A percentile compares a stretch with the other conserved stretches of the same genome.
Conservation (phyloP, 2,888 invertebrate species). For the Patella caerulea region DNA sequence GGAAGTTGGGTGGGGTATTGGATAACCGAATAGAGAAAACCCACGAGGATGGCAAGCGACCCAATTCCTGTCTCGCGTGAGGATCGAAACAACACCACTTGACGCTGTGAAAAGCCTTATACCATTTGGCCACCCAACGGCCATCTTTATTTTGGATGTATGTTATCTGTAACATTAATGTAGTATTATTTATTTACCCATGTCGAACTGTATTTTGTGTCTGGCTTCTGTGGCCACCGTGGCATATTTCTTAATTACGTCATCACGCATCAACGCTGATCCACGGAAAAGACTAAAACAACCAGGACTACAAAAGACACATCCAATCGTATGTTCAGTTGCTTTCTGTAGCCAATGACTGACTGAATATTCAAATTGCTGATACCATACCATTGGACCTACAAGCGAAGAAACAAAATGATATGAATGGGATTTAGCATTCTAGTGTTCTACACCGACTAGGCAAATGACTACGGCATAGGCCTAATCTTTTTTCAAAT, state of each 20-base stretch:
- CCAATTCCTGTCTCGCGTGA: no score
- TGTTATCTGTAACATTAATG: neutral
- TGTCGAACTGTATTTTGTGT: constrained; percentile 98
- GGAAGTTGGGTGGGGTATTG: no score
- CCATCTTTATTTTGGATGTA: no score
- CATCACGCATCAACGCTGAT: constrained; percentile 97
- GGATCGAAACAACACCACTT: no score
- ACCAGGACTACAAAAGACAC: constrained; percentile 97
- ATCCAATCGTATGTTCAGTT: constrained; percentile 98
- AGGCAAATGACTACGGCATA: no score
- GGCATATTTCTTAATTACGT: constrained; percentile 96
- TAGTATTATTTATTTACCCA: constrained; percentile 76
- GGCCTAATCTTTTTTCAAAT: no score
- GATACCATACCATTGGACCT: constrained; percentile 98
- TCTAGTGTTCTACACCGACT: no score
- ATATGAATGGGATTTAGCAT: no score
- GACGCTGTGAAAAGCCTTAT: no score
- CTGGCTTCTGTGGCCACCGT: constrained; percentile 91
- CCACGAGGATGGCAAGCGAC: no score
- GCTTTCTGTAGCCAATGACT: constrained; percentile 99
- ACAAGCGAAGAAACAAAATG: constrained; percentile 19
- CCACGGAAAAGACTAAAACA: constrained; percentile 97
- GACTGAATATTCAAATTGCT: constrained; percentile 97
- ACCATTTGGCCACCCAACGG: no score
- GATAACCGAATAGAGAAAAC: no score